Percentiles rank a stretch among this genome's conserved stretches.
These are phyloP conservation scores for Coccyzus lansbergi DNA, from an alignment of 2,797 vertebrate genomes.

Conservation along the genomic window DNA sequence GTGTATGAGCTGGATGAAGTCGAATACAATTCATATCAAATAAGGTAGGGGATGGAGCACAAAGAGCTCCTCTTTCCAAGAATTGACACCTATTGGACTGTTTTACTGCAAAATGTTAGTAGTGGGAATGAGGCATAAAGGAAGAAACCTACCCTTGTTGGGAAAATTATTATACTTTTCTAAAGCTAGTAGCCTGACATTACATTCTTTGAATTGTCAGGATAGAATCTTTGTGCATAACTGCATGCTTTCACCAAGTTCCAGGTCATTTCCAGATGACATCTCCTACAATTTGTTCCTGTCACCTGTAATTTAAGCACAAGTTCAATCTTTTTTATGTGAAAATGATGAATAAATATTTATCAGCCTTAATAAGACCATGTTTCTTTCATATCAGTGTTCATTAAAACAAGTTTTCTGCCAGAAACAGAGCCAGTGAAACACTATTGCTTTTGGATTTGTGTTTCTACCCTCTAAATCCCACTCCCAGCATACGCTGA, in stretches of 20 bases:
- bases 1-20: not conserved
- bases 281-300: not conserved
- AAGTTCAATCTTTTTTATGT: not conserved
- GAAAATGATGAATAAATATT: not conserved
- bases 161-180: not conserved
- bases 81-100: not conserved
- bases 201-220: not conserved
- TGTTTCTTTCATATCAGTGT: not conserved
- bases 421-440: not conserved
- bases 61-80: not conserved
- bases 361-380: not conserved
- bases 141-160: not conserved
- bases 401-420: not conserved
- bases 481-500: not conserved
- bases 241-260: not conserved
- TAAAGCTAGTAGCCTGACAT: not conserved
- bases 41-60: not conserved
- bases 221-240: not conserved
- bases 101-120: not conserved
- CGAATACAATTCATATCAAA: conserved; percentile 14
- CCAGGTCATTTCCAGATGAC: not conserved
- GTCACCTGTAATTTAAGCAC: not conserved
- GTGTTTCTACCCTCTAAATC: not conserved
- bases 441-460: not conserved
- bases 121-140: not conserved